phyloP scores from a whole-genome alignment of 2,888 invertebrate genomes.

The Ormyrus rosae region DNA sequence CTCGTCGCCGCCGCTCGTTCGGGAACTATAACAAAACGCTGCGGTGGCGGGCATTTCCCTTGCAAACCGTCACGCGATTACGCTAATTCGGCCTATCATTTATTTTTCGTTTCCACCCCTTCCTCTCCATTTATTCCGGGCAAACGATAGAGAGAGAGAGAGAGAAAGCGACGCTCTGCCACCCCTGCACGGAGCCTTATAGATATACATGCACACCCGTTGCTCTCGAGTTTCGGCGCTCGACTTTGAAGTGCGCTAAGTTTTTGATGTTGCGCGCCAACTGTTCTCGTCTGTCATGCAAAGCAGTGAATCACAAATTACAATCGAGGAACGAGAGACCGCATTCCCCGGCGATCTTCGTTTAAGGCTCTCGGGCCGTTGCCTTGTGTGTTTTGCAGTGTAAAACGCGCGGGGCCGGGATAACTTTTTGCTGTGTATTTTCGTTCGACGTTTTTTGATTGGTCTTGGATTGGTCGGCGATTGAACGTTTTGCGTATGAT shows the following conservation, averaged over 20 bases:
- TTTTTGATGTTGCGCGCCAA: conserved; percentile 75
- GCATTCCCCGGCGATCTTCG: neutral
- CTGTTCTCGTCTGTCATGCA: conserved; percentile 70
- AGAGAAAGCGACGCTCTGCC: conserved; percentile 1
- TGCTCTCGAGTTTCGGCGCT: conserved; percentile 57
- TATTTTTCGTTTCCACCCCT: conserved; percentile 71
- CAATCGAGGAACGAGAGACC: conserved; percentile 52
- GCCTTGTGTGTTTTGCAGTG: neutral
- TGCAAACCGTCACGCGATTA: conserved; percentile 74
- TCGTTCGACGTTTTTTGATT: no score
- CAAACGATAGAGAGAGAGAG: conserved; percentile 41
- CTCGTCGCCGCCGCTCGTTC: neutral
- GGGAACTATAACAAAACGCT: conserved; percentile 8
- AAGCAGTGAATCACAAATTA: conserved; percentile 73
- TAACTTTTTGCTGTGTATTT: no score
- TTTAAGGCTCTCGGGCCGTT: neutral
- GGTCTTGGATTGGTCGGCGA: no score
- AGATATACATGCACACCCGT: neutral
- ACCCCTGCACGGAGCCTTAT: conserved; percentile 13
- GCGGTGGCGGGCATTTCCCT: conserved; percentile 67
- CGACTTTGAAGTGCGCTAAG: conserved; percentile 73
- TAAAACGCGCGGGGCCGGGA: no score
- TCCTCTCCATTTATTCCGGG: conserved; percentile 58
- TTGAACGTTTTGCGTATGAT: no score
- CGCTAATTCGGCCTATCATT: conserved; percentile 75